Conservation (phyloP, 1,140 invertebrate species). For the Neodiprion pinetum region DNA sequence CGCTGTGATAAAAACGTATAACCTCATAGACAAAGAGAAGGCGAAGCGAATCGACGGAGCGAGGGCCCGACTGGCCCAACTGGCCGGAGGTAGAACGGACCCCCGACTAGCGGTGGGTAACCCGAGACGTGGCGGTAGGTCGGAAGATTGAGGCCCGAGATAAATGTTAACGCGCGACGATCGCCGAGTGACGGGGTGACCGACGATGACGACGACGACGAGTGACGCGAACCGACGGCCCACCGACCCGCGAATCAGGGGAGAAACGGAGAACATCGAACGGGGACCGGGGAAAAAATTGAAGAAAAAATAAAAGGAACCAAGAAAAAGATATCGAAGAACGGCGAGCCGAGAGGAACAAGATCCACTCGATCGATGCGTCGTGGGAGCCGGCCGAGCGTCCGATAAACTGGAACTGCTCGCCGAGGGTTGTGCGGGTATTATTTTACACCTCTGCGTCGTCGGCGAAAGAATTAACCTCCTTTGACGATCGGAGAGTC, state of each 20-base stretch:
- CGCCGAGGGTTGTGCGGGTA: too few relatives aligned
- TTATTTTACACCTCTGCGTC: too few relatives aligned
- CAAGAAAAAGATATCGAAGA: background rate
- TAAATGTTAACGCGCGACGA: background rate
- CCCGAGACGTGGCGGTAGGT: slow-evolving; percentile 3
- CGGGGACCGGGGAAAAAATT: background rate
- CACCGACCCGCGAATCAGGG: background rate
- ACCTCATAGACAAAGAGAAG: background rate
- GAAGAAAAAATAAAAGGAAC: background rate
- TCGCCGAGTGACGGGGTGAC: background rate
- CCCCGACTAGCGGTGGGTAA: background rate
- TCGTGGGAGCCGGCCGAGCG: too few relatives aligned
- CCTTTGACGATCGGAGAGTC: too few relatives aligned
- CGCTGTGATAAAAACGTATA: too few relatives aligned
- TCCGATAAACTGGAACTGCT: too few relatives aligned
- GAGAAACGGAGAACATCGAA: background rate
- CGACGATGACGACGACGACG: background rate
- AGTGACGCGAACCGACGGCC: slow-evolving; percentile 1
- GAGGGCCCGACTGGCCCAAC: background rate
- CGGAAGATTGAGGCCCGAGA: background rate
- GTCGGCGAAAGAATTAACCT: too few relatives aligned
- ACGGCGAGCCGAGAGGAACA: background rate
- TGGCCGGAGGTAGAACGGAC: background rate
- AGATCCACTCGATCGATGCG: background rate
- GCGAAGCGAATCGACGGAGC: background rate